Evolutionary conservation across 2,888 invertebrate genomes (phyloP).

Genomic region (Perdita meconis): DNA sequence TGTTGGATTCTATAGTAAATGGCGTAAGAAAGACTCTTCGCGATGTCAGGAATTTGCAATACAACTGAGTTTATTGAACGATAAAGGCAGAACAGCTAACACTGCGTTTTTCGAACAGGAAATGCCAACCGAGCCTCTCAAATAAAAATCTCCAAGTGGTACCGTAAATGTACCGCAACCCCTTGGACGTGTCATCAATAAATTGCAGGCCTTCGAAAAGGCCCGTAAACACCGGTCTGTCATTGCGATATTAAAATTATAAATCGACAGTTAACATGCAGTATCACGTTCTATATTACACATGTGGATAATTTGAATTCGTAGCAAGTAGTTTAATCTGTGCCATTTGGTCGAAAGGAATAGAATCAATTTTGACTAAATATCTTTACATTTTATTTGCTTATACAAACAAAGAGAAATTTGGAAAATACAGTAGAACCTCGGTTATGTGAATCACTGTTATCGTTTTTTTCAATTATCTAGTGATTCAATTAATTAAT

Average conservation of each 20-base stretch:
- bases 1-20: neutral
- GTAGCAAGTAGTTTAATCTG: neutral
- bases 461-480: no score
- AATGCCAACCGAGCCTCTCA: constrained; percentile 37
- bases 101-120: constrained; percentile 57
- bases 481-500: no score
- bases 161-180: constrained; percentile 51
- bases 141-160: constrained; percentile 58
- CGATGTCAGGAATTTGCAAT: constrained; percentile 73
- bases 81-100: constrained; percentile 60
- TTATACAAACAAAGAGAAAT: no score
- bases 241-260: constrained; percentile 59
- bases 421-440: no score
- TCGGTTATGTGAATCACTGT: no score
- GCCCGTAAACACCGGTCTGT: constrained; percentile 52
- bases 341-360: neutral
- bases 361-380: neutral
- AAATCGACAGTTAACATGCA: constrained; percentile 60
- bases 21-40: constrained; percentile 45
- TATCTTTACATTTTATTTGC: neutral
- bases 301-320: neutral
- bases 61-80: constrained; percentile 68
- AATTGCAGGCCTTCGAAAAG: constrained; percentile 39
- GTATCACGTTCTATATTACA: constrained; percentile 26
- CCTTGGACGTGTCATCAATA: constrained; percentile 49